Conservation (phyloP, 2,113 vertebrate species). For the Megaptera novaeangliae region DNA sequence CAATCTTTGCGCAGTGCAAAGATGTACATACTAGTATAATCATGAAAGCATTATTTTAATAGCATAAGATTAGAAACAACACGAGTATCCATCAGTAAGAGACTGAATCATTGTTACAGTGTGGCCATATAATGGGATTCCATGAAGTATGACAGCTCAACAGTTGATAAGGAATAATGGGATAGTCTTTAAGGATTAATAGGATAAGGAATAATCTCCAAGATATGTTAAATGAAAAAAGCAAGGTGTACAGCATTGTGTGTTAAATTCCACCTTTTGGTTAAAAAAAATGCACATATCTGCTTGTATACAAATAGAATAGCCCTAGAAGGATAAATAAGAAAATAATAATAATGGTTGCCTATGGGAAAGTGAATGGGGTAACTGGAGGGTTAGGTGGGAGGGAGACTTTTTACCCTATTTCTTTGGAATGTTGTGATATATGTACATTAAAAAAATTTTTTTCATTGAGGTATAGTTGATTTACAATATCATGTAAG, state of each 20-base stretch:
- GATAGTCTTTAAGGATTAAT: background rate
- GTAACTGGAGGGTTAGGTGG: background rate
- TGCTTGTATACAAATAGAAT: background rate
- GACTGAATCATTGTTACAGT: background rate
- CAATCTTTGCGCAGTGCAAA: background rate
- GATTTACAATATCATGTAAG: background rate
- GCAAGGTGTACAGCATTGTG: background rate
- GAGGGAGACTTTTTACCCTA: background rate
- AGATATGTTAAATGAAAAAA: background rate
- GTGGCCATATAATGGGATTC: background rate
- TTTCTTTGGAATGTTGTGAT: background rate
- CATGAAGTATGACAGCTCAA: background rate
- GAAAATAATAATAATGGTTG: background rate
- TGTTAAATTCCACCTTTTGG: background rate
- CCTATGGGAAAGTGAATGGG: background rate
- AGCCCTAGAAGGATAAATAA: background rate
- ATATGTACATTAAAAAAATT: background rate
- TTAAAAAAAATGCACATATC: background rate
- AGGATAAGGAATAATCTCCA: background rate
- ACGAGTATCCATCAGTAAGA: background rate
- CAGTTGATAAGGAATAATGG: background rate
- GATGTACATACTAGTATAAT: background rate
- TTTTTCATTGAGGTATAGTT: background rate
- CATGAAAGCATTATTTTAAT: background rate
- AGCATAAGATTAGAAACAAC: background rate